A percentile compares a stretch with the other conserved stretches of the same genome.
Conservation (phyloP, 2,888 invertebrate species). For the Hemistola chrysoprasaria region DNA sequence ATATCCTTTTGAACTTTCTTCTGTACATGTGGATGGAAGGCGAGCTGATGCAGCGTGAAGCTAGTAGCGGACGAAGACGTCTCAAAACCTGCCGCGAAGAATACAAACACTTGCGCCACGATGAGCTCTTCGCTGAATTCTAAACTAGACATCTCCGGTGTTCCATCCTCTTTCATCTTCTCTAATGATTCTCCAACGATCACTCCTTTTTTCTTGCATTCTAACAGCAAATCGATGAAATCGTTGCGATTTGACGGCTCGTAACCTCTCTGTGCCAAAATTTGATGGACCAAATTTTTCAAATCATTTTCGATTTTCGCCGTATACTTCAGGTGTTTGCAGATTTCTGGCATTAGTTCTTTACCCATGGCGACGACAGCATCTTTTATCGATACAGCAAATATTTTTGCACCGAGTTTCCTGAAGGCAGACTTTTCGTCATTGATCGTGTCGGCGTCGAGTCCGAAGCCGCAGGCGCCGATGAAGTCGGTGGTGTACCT, state of each 20-base stretch:
- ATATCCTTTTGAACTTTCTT: slow-evolving; percentile 48
- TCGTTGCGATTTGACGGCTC: slow-evolving; percentile 51
- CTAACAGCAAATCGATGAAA: slow-evolving; percentile 54
- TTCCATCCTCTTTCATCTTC: slow-evolving; percentile 42
- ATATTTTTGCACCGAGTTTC: slow-evolving; percentile 50
- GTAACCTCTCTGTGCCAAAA: slow-evolving; percentile 49
- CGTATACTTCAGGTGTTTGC: slow-evolving; percentile 41
- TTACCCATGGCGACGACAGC: slow-evolving; percentile 40
- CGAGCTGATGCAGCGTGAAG: slow-evolving; percentile 56
- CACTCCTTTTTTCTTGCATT: slow-evolving; percentile 45
- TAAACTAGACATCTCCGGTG: slow-evolving; percentile 35
- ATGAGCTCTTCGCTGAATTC: slow-evolving; percentile 49
- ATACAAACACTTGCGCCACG: slow-evolving; percentile 55
- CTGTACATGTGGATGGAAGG: slow-evolving; percentile 48
- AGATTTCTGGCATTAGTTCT: slow-evolving; percentile 44
- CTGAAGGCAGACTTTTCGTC: slow-evolving; percentile 53
- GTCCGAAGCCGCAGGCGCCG: slow-evolving; percentile 58
- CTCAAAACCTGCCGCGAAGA: slow-evolving; percentile 60
- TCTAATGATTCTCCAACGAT: slow-evolving; percentile 52
- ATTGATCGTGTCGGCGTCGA: slow-evolving; percentile 53
- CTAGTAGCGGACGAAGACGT: slow-evolving; percentile 59
- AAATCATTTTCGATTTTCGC: slow-evolving; percentile 44
- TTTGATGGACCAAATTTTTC: slow-evolving; percentile 44
- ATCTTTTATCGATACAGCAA: slow-evolving; percentile 33
- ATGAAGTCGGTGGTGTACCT: slow-evolving; percentile 62